phyloP scores from a whole-genome alignment of 2,888 invertebrate genomes.

The Scaptomyza parva region DNA sequence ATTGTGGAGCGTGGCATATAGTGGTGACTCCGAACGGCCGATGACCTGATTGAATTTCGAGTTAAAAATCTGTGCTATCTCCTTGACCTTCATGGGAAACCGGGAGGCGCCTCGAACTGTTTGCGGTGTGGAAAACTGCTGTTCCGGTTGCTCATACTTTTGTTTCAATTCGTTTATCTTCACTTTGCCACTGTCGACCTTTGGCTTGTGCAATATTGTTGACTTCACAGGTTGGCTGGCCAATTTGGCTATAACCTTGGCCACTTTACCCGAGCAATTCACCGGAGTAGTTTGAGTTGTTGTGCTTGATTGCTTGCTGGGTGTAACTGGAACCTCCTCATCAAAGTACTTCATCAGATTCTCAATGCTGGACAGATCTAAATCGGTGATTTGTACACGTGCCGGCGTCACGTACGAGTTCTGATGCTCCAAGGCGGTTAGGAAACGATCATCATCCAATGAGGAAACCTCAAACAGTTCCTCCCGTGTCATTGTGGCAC shows the following conservation, averaged over 20 bases:
- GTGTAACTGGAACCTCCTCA: constrained; percentile 74
- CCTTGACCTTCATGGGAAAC: constrained; percentile 75
- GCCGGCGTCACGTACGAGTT: constrained; percentile 50
- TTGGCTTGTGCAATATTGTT: constrained; percentile 29
- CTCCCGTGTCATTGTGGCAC: constrained; percentile 73
- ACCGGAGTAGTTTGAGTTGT: background rate
- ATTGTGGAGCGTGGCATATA: constrained; percentile 65
- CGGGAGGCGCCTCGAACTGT: constrained; percentile 25
- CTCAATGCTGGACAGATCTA: constrained; percentile 75
- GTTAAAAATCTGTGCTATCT: constrained; percentile 82
- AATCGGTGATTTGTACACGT: constrained; percentile 57
- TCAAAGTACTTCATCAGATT: constrained; percentile 80
- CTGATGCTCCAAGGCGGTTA: constrained; percentile 68
- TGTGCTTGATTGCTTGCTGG: constrained; percentile 33
- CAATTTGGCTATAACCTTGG: constrained; percentile 68
- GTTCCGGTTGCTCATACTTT: constrained; percentile 65
- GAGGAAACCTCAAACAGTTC: constrained; percentile 79
- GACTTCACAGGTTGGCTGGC: constrained; percentile 39
- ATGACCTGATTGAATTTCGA: constrained; percentile 76
- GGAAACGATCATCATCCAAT: constrained; percentile 75
- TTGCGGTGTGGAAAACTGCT: constrained; percentile 30
- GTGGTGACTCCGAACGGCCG: constrained; percentile 47
- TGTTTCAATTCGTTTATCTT: constrained; percentile 74
- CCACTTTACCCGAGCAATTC: constrained; percentile 62
- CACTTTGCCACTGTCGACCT: constrained; percentile 23